Evolutionary conservation across 2,797 vertebrate genomes (phyloP).

Genomic region (Chrysolophus pictus): DNA sequence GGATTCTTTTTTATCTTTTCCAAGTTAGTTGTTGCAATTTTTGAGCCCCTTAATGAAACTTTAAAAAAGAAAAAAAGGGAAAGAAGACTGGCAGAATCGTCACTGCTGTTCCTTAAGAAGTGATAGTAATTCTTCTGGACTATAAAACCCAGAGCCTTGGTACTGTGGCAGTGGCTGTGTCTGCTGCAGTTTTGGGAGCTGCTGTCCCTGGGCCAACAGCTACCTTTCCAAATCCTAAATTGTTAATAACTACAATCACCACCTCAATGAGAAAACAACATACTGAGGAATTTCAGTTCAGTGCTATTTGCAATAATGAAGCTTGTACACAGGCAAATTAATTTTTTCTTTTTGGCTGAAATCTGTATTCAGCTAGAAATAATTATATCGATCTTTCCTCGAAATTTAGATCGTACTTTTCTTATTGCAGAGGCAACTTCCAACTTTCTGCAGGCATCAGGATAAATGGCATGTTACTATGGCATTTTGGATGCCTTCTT

Average conservation of each 20-base stretch:
- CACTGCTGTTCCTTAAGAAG: slow-evolving; percentile 4
- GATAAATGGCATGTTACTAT: slow-evolving; percentile 55
- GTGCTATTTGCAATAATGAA: neutral
- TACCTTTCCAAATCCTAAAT: slow-evolving; percentile 12
- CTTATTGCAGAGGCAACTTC: slow-evolving; percentile 32
- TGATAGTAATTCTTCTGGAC: neutral
- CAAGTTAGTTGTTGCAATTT: slow-evolving; percentile 39
- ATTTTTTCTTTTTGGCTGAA: neutral
- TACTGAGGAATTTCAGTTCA: neutral
- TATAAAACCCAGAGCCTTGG: neutral
- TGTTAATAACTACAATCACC: slow-evolving; percentile 24
- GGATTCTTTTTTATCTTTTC: slow-evolving; percentile 33
- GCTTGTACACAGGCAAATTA: neutral
- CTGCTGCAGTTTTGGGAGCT: neutral
- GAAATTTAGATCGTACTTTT: neutral
- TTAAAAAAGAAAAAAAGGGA: neutral
- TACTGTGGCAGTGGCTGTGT: neutral
- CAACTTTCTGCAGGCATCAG: slow-evolving; percentile 34
- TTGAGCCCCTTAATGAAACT: slow-evolving; percentile 8
- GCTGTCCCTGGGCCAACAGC: neutral
- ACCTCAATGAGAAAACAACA: slow-evolving; percentile 11
- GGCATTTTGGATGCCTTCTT: slow-evolving; percentile 55
- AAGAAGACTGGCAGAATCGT: neutral
- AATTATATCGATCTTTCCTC: neutral
- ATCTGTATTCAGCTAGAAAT: neutral